Percentiles rank a stretch among this genome's conserved stretches.
These are phyloP conservation scores for Ctenicera cuprea DNA, from an alignment of 2,888 invertebrate genomes.

Conservation along the genomic window DNA sequence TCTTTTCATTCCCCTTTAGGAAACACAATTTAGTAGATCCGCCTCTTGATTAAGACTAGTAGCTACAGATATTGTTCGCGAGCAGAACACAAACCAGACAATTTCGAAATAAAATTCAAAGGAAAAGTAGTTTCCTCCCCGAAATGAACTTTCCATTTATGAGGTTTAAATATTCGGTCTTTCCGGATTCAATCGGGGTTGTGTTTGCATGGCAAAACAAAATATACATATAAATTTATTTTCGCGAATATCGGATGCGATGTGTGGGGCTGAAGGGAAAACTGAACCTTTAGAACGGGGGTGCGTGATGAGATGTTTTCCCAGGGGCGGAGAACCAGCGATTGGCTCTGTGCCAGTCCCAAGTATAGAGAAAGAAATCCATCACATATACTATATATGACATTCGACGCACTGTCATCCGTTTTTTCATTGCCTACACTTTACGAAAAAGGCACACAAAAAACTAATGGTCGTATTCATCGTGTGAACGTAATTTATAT, in stretches of 20 bases:
- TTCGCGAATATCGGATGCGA: slow-evolving; percentile 56
- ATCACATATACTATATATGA: slow-evolving; percentile 55
- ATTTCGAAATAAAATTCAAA: slow-evolving; percentile 37
- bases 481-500: slow-evolving; percentile 50
- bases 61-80: slow-evolving; percentile 44
- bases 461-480: slow-evolving; percentile 46
- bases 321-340: slow-evolving; percentile 58
- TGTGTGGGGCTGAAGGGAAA: slow-evolving; percentile 55
- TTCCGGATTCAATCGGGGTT: slow-evolving; percentile 51
- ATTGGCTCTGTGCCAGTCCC: slow-evolving; percentile 63
- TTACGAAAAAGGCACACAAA: slow-evolving; percentile 40
- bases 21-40: slow-evolving; percentile 53
- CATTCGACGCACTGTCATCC: slow-evolving; percentile 50
- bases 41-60: slow-evolving; percentile 57
- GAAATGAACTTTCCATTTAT: slow-evolving; percentile 50
- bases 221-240: slow-evolving; percentile 58
- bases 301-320: slow-evolving; percentile 58
- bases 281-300: slow-evolving; percentile 50
- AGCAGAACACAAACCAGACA: slow-evolving; percentile 36
- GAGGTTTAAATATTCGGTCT: slow-evolving; percentile 52
- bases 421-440: slow-evolving; percentile 44
- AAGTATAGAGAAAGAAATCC: slow-evolving; percentile 56
- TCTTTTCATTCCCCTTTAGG: slow-evolving; percentile 54
- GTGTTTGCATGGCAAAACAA: slow-evolving; percentile 54
- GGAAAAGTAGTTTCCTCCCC: slow-evolving; percentile 42